These are phyloP conservation scores for Myrmophylax atrothorax DNA, from an alignment of 2,113 vertebrate species.

Conservation along the genomic window DNA sequence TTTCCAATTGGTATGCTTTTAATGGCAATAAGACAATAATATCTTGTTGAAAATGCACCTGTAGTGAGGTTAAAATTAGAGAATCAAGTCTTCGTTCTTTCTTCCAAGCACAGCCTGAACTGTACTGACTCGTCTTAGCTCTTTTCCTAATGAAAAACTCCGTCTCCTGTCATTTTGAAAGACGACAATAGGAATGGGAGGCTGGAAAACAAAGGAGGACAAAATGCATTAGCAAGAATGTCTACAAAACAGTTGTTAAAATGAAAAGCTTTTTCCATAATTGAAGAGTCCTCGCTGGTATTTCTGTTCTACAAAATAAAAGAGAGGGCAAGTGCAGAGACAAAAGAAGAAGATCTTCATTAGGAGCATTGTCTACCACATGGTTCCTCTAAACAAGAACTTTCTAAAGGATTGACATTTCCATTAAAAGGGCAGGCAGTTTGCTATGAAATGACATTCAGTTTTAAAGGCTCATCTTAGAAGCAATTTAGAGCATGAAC, in stretches of 20 bases:
- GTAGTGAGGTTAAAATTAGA: conserved; percentile 4
- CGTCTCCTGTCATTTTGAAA: conserved; percentile 48
- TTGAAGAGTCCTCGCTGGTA: conserved; percentile 52
- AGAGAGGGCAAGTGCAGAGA: conserved; percentile 8
- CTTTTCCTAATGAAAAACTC: conserved; percentile 62
- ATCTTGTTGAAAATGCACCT: neutral
- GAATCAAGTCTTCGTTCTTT: conserved; percentile 24
- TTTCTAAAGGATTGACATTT: conserved; percentile 55
- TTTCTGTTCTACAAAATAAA: conserved; percentile 6
- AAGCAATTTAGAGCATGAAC: neutral
- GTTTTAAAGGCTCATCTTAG: conserved; percentile 30
- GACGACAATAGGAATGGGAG: conserved; percentile 32
- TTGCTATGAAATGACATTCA: conserved; percentile 11
- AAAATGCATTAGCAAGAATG: conserved; percentile 55
- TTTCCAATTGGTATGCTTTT: neutral
- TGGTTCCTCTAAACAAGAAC: conserved; percentile 39
- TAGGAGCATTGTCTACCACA: conserved; percentile 46
- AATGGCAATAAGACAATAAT: neutral
- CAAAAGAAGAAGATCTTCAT: conserved; percentile 50
- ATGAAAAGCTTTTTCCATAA: conserved; percentile 57
- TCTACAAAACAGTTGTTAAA: conserved; percentile 66
- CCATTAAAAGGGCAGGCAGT: conserved; percentile 50
- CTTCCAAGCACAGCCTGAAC: neutral
- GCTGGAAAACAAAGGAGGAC: conserved; percentile 46
- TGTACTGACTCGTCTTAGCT: neutral